Percentiles rank a stretch among this genome's conserved stretches.
Evolutionary conservation across 2,113 vertebrate genomes (phyloP).

Genomic region (Polypterus senegalus): DNA sequence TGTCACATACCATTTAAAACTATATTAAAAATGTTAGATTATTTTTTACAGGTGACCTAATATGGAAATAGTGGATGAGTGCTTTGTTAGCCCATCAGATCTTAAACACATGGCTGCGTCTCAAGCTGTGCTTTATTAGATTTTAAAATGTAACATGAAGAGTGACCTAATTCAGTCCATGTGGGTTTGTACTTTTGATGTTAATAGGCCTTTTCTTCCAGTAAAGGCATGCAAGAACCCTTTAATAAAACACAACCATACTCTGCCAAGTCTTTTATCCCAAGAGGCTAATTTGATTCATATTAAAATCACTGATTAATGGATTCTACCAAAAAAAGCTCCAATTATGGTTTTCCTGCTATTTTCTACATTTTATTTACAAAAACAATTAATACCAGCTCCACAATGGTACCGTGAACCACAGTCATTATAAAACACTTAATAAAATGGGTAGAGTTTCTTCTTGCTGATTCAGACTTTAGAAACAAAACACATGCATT

Average conservation of each 20-base stretch:
- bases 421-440: conserved; percentile 4
- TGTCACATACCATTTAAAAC: too few species aligned
- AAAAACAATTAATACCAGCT: conserved; percentile 23
- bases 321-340: conserved; percentile 23
- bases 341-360: conserved; percentile 9
- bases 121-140: conserved; percentile 59
- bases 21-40: too few species aligned
- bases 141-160: conserved; percentile 66
- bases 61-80: conserved; percentile 40
- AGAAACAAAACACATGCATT: background rate
- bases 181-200: conserved; percentile 52
- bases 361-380: conserved; percentile 26
- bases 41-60: conserved; percentile 26
- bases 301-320: conserved; percentile 38
- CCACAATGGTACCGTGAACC: conserved; percentile 10
- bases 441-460: background rate
- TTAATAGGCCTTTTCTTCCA: conserved; percentile 42
- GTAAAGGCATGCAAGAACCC: conserved; percentile 28
- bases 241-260: conserved; percentile 39
- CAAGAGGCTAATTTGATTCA: conserved; percentile 38
- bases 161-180: conserved; percentile 70
- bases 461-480: background rate
- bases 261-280: conserved; percentile 36
- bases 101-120: conserved; percentile 44
- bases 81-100: conserved; percentile 39